Evolutionary conservation across 1,140 invertebrate genomes (phyloP).

Genomic region (Listronotus oregonensis): DNA sequence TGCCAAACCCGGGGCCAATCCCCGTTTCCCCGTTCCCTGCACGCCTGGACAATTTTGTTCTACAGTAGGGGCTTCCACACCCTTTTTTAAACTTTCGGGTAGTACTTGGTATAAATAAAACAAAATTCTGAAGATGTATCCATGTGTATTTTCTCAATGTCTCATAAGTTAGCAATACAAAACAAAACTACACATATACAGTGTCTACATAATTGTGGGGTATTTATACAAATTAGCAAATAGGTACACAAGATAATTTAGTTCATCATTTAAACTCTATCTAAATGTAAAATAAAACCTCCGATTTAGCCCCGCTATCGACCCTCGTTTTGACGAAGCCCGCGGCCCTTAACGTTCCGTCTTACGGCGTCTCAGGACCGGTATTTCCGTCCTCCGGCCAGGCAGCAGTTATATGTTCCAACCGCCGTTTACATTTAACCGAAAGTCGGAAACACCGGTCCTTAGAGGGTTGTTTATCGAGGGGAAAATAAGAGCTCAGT

Average conservation of each 20-base stretch:
- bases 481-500: constrained; percentile 39
- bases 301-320: constrained; percentile 29
- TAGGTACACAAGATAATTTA: constrained; percentile 58
- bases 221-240: constrained; percentile 56
- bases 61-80: too few relatives aligned
- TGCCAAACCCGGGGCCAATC: too few relatives aligned
- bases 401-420: background rate
- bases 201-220: constrained; percentile 53
- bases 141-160: constrained; percentile 52
- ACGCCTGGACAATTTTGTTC: too few relatives aligned
- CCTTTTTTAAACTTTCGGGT: too few relatives aligned
- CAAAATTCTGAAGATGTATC: constrained; percentile 40
- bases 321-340: constrained; percentile 18
- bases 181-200: constrained; percentile 58
- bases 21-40: too few relatives aligned
- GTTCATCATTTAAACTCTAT: constrained; percentile 47
- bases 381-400: background rate
- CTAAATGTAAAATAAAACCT: constrained; percentile 33
- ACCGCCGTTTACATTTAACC: constrained; percentile 7
- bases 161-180: constrained; percentile 56
- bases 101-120: constrained; percentile 20
- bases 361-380: constrained; percentile 37
- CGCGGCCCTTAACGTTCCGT: constrained; percentile 54
- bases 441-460: background rate
- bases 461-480: background rate